Evolutionary conservation across 1,140 invertebrate genomes (phyloP), one percentile per base, ranked within the genome.

Genomic region (Drosophila triauraria): DNA sequence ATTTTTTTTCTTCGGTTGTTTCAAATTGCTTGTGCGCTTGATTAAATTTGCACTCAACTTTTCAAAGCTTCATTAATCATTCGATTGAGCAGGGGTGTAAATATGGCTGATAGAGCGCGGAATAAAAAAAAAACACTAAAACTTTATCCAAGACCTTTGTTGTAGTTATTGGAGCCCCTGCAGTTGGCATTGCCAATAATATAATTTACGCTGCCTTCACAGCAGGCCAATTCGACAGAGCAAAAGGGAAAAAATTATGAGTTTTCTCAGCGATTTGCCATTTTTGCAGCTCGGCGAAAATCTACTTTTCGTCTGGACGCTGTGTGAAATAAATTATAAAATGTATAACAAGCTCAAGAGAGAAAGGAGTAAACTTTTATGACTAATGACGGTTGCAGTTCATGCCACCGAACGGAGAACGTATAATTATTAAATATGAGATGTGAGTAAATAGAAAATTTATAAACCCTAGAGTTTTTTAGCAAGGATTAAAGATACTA

Each of bases 141-240:
- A 86, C 48, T 78, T 82, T 68, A 25, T 51, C 20, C 53, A 23
- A 23, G 59, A 78, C 63, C 58, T 78, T 78, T 85, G 40, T 62
- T 85, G 51, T 78, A 69, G 62, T 44, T 63, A 44, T 40, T 74
- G 42, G 32, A 62, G 57, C 12, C 38, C 38, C 43, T 90, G 84
- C 85, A 88, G 64, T 90, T 90, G 80, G 85, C 84, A 84, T 68
- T 81, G 80, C 85, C 80, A 88, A 88, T 90, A 88, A 88, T 84
- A 81, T 62, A 84, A 88, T 90, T 81, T 78, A 78, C 74, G 69
- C 72, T 51, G 62, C 50, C 20, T 30, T 69, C 80, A 80, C 58
- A 70, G 71, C 75, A 42, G 47, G 72, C 25, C 60, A 56, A 56
- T 56, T 40, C 35, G 20, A 40, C 0, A 53, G 60, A 59, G 42